Conservation (phyloP, 2,888 invertebrate genomes). For the Andrena hattorfiana region DNA sequence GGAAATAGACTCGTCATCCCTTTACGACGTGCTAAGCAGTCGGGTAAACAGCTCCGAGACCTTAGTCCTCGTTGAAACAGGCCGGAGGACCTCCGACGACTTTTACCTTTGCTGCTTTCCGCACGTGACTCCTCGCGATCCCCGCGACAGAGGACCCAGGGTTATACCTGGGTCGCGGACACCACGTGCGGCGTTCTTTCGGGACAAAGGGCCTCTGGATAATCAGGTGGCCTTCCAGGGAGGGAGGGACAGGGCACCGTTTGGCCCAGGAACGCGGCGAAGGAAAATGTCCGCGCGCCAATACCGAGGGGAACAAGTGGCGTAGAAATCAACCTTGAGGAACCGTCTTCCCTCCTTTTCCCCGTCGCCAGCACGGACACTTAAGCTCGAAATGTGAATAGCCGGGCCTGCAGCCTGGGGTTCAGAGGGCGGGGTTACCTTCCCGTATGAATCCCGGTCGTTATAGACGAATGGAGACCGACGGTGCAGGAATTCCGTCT, state of each 20-base stretch:
- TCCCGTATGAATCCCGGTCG: slow-evolving; percentile 60
- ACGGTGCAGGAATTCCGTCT: slow-evolving; percentile 66
- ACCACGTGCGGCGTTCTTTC: slow-evolving; percentile 62
- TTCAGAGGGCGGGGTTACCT: slow-evolving; percentile 64
- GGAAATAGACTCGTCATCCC: slow-evolving; percentile 74
- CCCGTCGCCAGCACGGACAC: slow-evolving; percentile 39
- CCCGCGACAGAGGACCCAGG: slow-evolving; percentile 8
- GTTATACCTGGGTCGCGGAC: slow-evolving; percentile 40
- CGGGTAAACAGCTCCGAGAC: slow-evolving; percentile 65
- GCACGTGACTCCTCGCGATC: slow-evolving; percentile 66
- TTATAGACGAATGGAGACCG: slow-evolving; percentile 76
- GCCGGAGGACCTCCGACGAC: slow-evolving; percentile 51
- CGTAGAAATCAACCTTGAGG: slow-evolving; percentile 72
- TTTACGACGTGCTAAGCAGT: slow-evolving; percentile 73
- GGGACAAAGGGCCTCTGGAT: slow-evolving; percentile 59
- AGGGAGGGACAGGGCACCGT: slow-evolving; percentile 32
- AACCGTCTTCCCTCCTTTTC: slow-evolving; percentile 30
- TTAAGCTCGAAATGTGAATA: slow-evolving; percentile 54
- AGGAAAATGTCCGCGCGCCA: slow-evolving; percentile 65
- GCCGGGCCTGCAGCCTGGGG: slow-evolving; percentile 29
- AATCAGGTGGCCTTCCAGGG: slow-evolving; percentile 13
- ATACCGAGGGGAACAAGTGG: slow-evolving; percentile 64
- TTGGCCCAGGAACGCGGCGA: slow-evolving; percentile 51
- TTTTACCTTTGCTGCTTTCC: slow-evolving; percentile 63
- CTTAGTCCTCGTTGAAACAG: slow-evolving; percentile 55